A percentile compares a stretch with the other conserved stretches of the same genome.
Conservation (phyloP, 2,888 invertebrate genomes). For the Meta bourneti region DNA sequence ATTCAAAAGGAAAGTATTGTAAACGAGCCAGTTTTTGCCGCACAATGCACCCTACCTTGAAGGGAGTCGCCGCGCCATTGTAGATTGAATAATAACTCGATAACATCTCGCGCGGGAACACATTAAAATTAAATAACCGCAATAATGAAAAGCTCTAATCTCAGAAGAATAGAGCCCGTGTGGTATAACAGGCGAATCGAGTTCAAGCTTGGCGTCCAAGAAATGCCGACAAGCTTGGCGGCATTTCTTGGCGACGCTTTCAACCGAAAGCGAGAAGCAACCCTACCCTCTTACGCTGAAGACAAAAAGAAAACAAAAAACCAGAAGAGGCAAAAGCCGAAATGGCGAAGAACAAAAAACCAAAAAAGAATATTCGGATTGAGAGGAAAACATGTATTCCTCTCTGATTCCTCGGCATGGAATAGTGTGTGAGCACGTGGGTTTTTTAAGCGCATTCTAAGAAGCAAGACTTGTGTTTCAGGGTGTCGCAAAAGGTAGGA, state of each 20-base stretch:
- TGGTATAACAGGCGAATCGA: too few relatives aligned
- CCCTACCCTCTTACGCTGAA: slow-evolving; percentile 42
- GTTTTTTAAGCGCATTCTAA: slow-evolving; percentile 53
- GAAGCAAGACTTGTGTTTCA: slow-evolving; percentile 49
- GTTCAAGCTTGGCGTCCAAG: too few relatives aligned
- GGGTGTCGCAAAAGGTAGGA: slow-evolving; percentile 25
- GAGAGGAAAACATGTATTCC: slow-evolving; percentile 62
- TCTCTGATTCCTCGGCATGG: slow-evolving; percentile 36
- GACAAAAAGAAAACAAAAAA: slow-evolving; percentile 58
- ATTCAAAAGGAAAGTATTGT: too few relatives aligned
- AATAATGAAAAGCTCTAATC: not conserved
- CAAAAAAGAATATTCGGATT: slow-evolving; percentile 31
- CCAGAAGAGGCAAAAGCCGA: slow-evolving; percentile 53
- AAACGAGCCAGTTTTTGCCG: too few relatives aligned
- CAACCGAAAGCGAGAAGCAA: slow-evolving; percentile 23
- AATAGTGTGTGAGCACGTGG: slow-evolving; percentile 55
- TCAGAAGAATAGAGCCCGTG: too few relatives aligned
- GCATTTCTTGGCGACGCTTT: not conserved
- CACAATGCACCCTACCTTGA: too few relatives aligned
- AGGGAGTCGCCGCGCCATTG: too few relatives aligned
- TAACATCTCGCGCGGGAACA: not conserved
- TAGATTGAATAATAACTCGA: not conserved
- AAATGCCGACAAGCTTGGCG: not conserved
- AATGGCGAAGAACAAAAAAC: slow-evolving; percentile 23
- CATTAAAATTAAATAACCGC: not conserved